Percentiles rank a stretch among this genome's conserved stretches.
These are phyloP conservation scores for Paralichthys olivaceus DNA, from an alignment of 2,113 vertebrate genomes.

Conservation along the genomic window DNA sequence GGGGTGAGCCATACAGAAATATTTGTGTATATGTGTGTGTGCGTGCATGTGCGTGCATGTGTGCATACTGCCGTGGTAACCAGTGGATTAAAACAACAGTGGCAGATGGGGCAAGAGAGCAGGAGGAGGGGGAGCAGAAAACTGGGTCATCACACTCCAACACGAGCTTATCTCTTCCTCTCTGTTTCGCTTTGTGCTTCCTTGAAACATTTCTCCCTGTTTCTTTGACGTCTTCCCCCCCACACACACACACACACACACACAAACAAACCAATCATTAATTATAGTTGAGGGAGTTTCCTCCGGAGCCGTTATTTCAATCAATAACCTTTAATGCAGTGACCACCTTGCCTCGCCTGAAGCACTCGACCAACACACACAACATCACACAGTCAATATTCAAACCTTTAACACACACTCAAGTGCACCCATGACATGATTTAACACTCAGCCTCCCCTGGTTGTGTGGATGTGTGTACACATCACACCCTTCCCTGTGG, in stretches of 20 bases:
- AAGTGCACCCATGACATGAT: slow-evolving; percentile 42
- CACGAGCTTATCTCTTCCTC: slow-evolving; percentile 27
- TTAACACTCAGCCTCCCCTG: slow-evolving; percentile 31
- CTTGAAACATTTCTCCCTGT: slow-evolving; percentile 23
- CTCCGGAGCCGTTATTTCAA: slow-evolving; percentile 26
- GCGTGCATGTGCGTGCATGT: not conserved
- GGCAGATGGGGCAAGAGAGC: slow-evolving; percentile 82
- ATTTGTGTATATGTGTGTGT: not conserved
- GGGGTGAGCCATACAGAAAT: slow-evolving; percentile 2
- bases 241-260: not conserved
- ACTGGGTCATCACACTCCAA: slow-evolving; percentile 80
- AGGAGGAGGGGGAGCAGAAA: slow-evolving; percentile 62
- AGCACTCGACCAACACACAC: slow-evolving; percentile 25
- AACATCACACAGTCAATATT: slow-evolving; percentile 46
- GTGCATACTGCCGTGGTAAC: slow-evolving; percentile 69
- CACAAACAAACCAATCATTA: not conserved
- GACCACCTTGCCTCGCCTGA: slow-evolving; percentile 20
- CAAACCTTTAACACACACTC: slow-evolving; percentile 32
- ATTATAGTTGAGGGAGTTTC: slow-evolving; percentile 31
- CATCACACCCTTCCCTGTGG: slow-evolving; percentile 8
- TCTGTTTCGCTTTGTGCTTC: slow-evolving; percentile 32
- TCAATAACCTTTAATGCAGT: slow-evolving; percentile 51
- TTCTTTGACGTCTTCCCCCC: not conserved
- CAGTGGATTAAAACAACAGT: slow-evolving; percentile 80
- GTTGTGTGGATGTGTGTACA: slow-evolving; percentile 15